phyloP scores from a whole-genome alignment of 2,888 invertebrate species.

The Osedax fenrisi region DNA sequence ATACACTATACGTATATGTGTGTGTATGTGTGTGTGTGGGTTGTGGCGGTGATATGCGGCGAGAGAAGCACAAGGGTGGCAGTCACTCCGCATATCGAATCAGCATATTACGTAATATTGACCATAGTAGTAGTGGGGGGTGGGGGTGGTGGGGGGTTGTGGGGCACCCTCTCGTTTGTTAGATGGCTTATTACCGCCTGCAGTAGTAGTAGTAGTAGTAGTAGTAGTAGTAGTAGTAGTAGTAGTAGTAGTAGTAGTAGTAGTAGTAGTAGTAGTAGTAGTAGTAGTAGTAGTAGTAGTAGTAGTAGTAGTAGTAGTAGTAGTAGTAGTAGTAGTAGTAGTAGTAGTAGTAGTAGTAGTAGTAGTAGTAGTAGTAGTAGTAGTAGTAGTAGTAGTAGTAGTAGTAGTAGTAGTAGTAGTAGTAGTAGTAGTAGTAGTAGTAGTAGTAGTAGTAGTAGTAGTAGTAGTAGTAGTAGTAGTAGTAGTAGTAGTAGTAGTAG shows the following conservation, averaged over 20 bases:
- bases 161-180: too few species aligned
- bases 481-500: not conserved
- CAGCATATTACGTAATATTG: too few species aligned
- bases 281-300: not conserved
- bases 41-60: too few species aligned
- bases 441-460: not conserved
- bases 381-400: not conserved
- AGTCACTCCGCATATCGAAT: too few species aligned
- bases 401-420: not conserved
- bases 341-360: not conserved
- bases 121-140: too few species aligned
- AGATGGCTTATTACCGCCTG: too few species aligned
- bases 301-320: not conserved
- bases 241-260: not conserved
- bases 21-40: too few species aligned
- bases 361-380: not conserved
- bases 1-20: too few species aligned
- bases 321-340: not conserved
- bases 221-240: not conserved
- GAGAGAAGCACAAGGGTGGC: too few species aligned
- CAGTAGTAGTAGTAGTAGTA: not conserved
- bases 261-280: not conserved
- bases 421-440: not conserved
- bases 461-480: not conserved
- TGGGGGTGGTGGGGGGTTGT: too few species aligned